Conservation (phyloP, 1,140 invertebrate species). For the Lysiphlebus fabarum region DNA sequence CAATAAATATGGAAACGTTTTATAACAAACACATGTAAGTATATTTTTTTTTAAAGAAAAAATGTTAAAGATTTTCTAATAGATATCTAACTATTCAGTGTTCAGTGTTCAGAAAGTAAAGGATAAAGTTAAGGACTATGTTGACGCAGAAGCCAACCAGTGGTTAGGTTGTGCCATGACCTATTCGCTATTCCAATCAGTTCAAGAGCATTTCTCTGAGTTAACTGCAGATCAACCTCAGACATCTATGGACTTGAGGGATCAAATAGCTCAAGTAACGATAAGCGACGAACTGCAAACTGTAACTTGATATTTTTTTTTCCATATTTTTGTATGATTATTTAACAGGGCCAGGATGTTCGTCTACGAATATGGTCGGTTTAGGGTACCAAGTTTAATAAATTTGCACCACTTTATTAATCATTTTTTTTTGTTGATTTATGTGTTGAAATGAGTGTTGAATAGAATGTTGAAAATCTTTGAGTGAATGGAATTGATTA, state of each 20-base stretch:
- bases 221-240: slow-evolving; percentile 71
- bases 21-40: slow-evolving; percentile 92
- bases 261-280: slow-evolving; percentile 38
- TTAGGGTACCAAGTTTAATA: too few species aligned
- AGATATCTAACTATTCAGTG: slow-evolving; percentile 22
- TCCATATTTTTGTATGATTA: neutral
- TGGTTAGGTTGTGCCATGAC: slow-evolving; percentile 90
- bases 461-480: too few species aligned
- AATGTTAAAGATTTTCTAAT: neutral
- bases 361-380: too few species aligned
- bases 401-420: too few species aligned
- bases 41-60: slow-evolving; percentile 5
- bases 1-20: slow-evolving; percentile 85
- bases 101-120: slow-evolving; percentile 70
- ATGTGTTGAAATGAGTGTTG: too few species aligned
- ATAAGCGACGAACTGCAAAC: slow-evolving; percentile 30
- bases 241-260: slow-evolving; percentile 37
- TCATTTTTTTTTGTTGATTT: too few species aligned
- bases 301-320: neutral
- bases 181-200: slow-evolving; percentile 88
- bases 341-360: too few species aligned
- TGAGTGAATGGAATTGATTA: too few species aligned
- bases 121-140: slow-evolving; percentile 62
- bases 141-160: slow-evolving; percentile 72
- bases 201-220: slow-evolving; percentile 77